Evolutionary conservation across 30 jellyfish, hydroid and myxozoan species (phyloP), one percentile per base, ranked within the genome.

Genomic region (Aurelia coerulea): DNA sequence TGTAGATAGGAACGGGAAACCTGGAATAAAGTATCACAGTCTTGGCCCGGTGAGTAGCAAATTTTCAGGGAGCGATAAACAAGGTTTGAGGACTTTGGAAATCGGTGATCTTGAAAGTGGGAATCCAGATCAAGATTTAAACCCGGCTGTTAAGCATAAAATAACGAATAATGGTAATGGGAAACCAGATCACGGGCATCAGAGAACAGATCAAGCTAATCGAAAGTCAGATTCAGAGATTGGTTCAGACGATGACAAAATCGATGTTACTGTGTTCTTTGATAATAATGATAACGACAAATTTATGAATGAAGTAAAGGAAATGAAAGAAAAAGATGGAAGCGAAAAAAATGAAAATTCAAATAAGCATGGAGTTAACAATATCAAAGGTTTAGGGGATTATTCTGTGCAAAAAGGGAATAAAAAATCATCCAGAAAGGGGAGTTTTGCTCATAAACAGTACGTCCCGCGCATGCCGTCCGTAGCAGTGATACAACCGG

Each of bases 231-330:
- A 42, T 59, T 86, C 95, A 13, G n/a, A 10, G 14, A 81, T 77
- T 63, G 85, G 73, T 37, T 76, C 95, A 13, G n/a, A 10, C 1
- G 88, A 88, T 63, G 85, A 71, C 56, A 73, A 75, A 51, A 78
- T 88, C 39, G 96, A 88, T 51, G 96, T 88, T 66, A 89, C 92
- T 6, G 92, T 89, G 65, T 79, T 89, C 74, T 78, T 89, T 75
- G 97, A 89, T 58, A 73, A 88, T 34, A 71, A 88, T 59, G 79
- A 70, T 12, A 74, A 76, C 29, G 54, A 64, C 1, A 80, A 76
- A 4, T 76, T 86, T 68, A 18, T 49, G 72, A 50, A 77, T n/a
- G 90, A 75, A 56, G 90, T 79, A 10, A 78, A 62, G 5, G 51
- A 78, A 41, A 23, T 68, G 68, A 74, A 73, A 73, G 53, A 76